Base-by-base conservation (phyloP, 53 echinoderm and acorn worm genomes). In the Patiria pectinifera region DNA sequence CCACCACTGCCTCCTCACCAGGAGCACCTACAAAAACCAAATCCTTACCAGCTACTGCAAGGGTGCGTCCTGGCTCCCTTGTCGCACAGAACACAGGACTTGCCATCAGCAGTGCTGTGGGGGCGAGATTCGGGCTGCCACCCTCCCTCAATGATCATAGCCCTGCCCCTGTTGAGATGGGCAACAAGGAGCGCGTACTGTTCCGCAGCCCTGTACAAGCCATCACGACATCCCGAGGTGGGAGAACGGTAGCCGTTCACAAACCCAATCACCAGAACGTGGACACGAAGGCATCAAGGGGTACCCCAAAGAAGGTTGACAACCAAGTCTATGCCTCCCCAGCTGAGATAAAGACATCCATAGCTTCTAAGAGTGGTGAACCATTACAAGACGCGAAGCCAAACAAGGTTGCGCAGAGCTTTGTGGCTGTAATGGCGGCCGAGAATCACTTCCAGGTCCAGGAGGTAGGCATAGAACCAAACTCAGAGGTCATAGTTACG, bases 41-140 rank as follows among this genome's bases (percentile, higher is more conserved):
- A 45, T 82, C 95, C 4, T 44, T 69, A 78, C 92, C 95, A 5
- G 85, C 82, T 10, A 94, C 96, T 6, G 88, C 90, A 75, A 78
- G 80, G 19, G 88, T 95, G 86, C 91, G 95, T 63, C 96, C 99
- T 70, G 87, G 92, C 9, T 95, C 99, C 9, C 94, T 98, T 0
- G 89, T 98, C 48, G 99, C 93, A 21, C 99, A 98, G 89, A 98
- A 98, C 48, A 98, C 99, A 21, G 93, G 93, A 69, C 89, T 98
- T 58, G 99, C 99, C 21, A 72, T 98, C 16, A 95, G 87, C 78
- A 95, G 92, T 83, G 99, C 99, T n/a, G 93, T 98, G 14, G 97
- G 96, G 23, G 83, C 91, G 12, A 97, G 93, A 70, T 96, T 96
- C 62, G 78, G 85, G 59, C 76, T 83, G 63, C 85, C 87, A 16